These are phyloP conservation scores for Idaea dimidiata DNA, from an alignment of 2,888 invertebrate genomes.

Conservation along the genomic window DNA sequence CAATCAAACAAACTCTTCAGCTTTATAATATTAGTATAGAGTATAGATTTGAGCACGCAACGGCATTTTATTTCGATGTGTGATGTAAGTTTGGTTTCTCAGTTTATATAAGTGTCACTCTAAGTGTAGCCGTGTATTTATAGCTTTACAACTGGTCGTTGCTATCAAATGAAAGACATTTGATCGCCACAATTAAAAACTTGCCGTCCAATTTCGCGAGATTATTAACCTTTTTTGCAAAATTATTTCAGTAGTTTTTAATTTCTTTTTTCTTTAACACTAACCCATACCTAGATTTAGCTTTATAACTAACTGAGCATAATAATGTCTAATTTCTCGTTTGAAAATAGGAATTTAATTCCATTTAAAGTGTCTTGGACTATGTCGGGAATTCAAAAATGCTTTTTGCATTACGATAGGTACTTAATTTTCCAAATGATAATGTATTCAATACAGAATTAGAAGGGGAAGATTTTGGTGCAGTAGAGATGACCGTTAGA, in stretches of 20 bases:
- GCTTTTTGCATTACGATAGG: not conserved
- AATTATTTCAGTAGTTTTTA: not conserved
- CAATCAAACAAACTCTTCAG: no score
- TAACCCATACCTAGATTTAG: not conserved
- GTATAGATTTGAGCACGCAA: no score
- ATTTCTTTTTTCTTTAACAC: not conserved
- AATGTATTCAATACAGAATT: not conserved
- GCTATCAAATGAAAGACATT: no score
- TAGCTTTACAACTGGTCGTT: no score
- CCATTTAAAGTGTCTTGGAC: conserved; percentile 20
- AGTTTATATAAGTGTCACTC: no score
- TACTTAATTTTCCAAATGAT: not conserved
- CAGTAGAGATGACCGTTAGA: not conserved
- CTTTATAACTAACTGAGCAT: not conserved
- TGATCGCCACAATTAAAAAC: conserved; percentile 35
- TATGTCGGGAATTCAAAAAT: conserved; percentile 9
- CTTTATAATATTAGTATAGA: no score
- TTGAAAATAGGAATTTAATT: not conserved
- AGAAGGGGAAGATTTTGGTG: not conserved
- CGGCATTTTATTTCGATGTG: no score
- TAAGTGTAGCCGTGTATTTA: no score
- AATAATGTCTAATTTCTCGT: conserved; percentile 13
- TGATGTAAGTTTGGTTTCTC: no score
- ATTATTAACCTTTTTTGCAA: conserved; percentile 28
- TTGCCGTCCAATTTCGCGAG: conserved; percentile 64